A percentile compares a stretch with the other conserved stretches of the same genome.
phyloP scores from a whole-genome alignment of 2,113 vertebrate species.

The Ranitomeya variabilis region DNA sequence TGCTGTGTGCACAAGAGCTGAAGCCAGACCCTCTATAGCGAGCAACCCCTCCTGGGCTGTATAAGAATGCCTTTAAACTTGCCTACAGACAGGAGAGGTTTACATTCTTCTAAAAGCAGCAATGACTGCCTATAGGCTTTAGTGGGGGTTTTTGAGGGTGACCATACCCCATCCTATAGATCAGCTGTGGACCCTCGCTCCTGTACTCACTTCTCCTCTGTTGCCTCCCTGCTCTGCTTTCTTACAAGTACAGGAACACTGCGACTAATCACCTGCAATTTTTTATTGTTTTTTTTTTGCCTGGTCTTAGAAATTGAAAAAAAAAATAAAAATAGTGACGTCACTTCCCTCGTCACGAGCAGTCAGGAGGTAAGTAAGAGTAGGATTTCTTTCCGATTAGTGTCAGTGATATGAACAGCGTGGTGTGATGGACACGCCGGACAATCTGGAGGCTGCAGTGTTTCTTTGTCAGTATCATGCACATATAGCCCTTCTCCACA shows the following conservation, averaged over 20 bases:
- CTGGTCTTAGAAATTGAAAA: not conserved
- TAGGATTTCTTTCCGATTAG: not conserved
- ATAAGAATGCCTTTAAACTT: no score
- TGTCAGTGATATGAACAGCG: not conserved
- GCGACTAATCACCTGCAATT: not conserved
- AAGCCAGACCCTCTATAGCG: no score
- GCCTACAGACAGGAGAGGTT: no score
- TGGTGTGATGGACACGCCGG: not conserved
- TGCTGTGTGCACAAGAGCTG: no score
- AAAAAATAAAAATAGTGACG: not conserved
- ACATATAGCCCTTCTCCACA: slow-evolving; percentile 45
- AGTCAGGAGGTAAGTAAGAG: not conserved
- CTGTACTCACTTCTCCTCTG: not conserved
- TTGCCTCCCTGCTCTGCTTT: not conserved
- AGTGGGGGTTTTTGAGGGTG: no score
- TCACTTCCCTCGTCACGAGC: not conserved
- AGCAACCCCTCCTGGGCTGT: no score
- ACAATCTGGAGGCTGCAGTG: not conserved
- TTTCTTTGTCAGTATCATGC: not conserved
- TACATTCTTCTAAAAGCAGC: no score
- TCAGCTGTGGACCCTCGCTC: not conserved
- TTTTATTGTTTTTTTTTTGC: slow-evolving; percentile 18
- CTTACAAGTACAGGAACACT: not conserved
- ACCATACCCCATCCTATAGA: not conserved
- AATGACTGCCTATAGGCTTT: no score